Conservation (phyloP, 2,888 invertebrate species). For the Stramonita haemastoma region DNA sequence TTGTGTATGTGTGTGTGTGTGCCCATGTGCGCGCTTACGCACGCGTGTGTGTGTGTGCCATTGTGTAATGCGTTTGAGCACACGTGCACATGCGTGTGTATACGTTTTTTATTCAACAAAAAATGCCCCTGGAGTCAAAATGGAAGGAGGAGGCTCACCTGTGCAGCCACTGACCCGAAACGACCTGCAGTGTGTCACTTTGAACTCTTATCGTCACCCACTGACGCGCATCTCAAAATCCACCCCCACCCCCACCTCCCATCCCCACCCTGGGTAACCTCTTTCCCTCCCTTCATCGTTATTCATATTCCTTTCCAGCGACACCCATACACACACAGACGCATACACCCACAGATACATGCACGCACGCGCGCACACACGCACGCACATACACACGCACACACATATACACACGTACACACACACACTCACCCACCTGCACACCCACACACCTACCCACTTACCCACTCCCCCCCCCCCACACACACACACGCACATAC, state of each 20-base stretch:
- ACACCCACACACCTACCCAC: background rate
- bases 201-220: no score
- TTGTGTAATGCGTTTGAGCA: background rate
- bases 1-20: no score
- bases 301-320: background rate
- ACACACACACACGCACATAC: background rate
- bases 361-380: background rate
- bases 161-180: no score
- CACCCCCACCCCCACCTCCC: no score
- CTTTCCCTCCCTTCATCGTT: background rate
- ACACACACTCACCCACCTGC: background rate
- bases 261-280: background rate
- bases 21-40: no score
- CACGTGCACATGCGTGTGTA: background rate
- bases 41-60: background rate
- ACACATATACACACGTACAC: background rate
- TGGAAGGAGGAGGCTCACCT: no score
- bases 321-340: background rate
- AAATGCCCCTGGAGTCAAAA: no score
- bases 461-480: background rate
- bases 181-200: no score
- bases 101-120: no score
- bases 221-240: no score
- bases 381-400: background rate
- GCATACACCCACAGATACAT: background rate